Evolutionary conservation across 1,140 invertebrate genomes (phyloP).

Genomic region (Sitophilus oryzae): DNA sequence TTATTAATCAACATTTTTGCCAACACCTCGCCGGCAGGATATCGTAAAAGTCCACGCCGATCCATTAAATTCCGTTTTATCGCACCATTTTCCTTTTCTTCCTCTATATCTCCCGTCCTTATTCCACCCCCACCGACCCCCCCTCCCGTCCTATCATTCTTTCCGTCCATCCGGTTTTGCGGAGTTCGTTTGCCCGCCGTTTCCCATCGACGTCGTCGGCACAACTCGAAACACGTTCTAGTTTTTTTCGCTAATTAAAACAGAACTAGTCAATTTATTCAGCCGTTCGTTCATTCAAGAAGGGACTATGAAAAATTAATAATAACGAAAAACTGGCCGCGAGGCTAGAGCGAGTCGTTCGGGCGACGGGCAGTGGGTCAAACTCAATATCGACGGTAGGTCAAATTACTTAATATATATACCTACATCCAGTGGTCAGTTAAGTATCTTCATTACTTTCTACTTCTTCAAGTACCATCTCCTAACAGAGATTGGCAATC

Average conservation of each 20-base stretch:
- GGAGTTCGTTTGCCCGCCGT: not conserved
- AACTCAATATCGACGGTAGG: too few species aligned
- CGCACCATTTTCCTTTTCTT: not conserved
- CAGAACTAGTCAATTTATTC: not conserved
- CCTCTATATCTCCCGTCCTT: not conserved
- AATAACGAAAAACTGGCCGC: too few species aligned
- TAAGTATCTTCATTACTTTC: too few species aligned
- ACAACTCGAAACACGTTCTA: not conserved
- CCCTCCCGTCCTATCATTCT: not conserved
- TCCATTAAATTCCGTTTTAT: not conserved
- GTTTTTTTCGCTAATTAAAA: not conserved
- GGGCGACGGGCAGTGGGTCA: too few species aligned
- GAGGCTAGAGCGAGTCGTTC: too few species aligned
- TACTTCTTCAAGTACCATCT: too few species aligned
- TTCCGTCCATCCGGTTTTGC: too few species aligned
- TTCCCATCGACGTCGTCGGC: not conserved
- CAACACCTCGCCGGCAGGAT: not conserved
- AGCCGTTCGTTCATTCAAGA: not conserved
- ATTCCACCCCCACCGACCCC: too few species aligned
- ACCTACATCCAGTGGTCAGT: too few species aligned
- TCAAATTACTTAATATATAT: too few species aligned
- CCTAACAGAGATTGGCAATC: too few species aligned
- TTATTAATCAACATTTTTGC: not conserved
- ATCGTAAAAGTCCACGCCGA: not conserved
- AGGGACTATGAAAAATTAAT: not conserved